Conservation (phyloP, 2,113 vertebrate species). For the Oreochromis aureus region DNA sequence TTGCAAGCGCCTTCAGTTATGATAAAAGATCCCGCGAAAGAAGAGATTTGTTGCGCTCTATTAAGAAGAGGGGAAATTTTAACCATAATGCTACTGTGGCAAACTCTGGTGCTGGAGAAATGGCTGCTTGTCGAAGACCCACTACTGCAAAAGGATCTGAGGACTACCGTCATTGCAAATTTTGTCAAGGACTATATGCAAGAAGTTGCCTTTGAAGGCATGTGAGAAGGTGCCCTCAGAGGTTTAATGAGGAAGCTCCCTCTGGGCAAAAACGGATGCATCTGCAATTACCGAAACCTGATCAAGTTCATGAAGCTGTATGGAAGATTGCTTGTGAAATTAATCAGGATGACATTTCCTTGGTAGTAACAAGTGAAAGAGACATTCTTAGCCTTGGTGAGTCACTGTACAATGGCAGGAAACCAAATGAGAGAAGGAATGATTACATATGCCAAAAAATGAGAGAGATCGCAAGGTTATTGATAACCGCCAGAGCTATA, state of each 20-base stretch:
- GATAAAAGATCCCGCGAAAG: neutral
- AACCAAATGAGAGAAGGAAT: conserved; percentile 13
- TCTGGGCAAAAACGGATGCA: neutral
- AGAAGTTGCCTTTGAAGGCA: neutral
- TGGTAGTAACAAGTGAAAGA: neutral
- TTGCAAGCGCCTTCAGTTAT: neutral
- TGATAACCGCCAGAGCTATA: conserved; percentile 5
- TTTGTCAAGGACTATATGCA: neutral
- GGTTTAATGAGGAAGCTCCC: no score
- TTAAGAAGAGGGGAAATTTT: neutral
- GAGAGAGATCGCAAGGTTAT: conserved; percentile 23
- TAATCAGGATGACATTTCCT: neutral
- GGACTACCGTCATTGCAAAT: neutral
- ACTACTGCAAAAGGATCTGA: neutral
- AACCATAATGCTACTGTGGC: neutral
- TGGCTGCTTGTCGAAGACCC: neutral
- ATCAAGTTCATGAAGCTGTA: neutral
- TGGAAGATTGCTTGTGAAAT: neutral
- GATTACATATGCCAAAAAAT: conserved; percentile 34
- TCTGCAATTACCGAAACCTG: neutral
- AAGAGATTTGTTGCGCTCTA: neutral
- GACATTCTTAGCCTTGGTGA: neutral
- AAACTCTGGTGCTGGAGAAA: neutral
- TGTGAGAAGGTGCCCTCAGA: neutral
- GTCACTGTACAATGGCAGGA: neutral